These are phyloP conservation scores for Noctua comes DNA, from an alignment of 2,888 invertebrate species.

Conservation along the genomic window DNA sequence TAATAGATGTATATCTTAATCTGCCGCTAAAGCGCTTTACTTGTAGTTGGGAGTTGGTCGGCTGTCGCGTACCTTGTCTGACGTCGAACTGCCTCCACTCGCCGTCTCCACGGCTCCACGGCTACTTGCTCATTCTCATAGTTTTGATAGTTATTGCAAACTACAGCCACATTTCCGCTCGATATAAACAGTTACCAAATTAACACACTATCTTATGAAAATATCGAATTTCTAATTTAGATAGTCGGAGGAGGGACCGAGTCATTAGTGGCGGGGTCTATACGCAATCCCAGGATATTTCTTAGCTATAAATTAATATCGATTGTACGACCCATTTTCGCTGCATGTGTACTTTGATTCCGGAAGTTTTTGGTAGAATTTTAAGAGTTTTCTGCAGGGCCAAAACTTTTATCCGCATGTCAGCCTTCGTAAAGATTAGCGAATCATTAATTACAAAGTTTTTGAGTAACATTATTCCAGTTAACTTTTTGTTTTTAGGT, in stretches of 20 bases:
- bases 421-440: conserved; percentile 79
- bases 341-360: conserved; percentile 38
- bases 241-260: conserved; percentile 60
- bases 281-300: conserved; percentile 61
- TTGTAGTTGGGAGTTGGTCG: conserved; percentile 59
- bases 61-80: conserved; percentile 60
- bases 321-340: conserved; percentile 55
- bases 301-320: conserved; percentile 58
- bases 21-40: conserved; percentile 65
- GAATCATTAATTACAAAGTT: conserved; percentile 83
- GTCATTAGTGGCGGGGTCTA: conserved; percentile 60
- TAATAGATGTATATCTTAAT: conserved; percentile 60
- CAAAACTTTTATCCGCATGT: conserved; percentile 73
- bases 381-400: conserved; percentile 48
- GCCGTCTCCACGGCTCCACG: conserved; percentile 65
- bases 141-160: conserved; percentile 72
- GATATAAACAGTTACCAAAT: conserved; percentile 66
- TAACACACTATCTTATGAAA: conserved; percentile 68
- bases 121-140: conserved; percentile 70
- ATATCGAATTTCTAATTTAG: conserved; percentile 70
- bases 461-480: conserved; percentile 77
- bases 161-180: conserved; percentile 59
- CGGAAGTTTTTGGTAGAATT: conserved; percentile 47
- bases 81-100: conserved; percentile 70
- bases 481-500: conserved; percentile 75